These are phyloP conservation scores for Alethe diademata DNA, from an alignment of 2,113 vertebrate genomes.

Conservation along the genomic window DNA sequence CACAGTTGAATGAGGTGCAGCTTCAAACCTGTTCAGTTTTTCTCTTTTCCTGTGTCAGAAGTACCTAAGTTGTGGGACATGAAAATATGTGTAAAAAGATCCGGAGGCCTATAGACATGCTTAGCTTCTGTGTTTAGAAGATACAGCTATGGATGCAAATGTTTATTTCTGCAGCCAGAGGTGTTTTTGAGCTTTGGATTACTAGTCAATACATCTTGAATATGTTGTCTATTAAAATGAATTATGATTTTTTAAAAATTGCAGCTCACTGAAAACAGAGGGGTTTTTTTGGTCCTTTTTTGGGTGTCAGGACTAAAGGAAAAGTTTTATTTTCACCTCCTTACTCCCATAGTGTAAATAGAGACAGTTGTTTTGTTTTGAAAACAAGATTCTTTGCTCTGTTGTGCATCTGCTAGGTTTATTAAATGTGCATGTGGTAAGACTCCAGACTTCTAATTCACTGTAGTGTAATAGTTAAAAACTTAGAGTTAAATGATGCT, in stretches of 20 bases:
- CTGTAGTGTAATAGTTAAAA: background rate
- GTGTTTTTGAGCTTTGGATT: background rate
- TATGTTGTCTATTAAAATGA: background rate
- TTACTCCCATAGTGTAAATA: background rate
- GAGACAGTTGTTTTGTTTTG: background rate
- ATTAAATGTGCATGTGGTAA: background rate
- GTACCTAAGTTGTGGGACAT: background rate
- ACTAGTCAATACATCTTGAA: background rate
- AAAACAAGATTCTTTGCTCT: background rate
- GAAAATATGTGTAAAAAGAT: background rate
- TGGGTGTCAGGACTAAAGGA: background rate
- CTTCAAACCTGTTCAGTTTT: background rate
- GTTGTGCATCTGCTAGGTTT: background rate
- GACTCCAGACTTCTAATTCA: background rate
- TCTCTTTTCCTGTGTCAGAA: background rate
- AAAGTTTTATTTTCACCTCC: background rate
- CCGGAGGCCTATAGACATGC: background rate
- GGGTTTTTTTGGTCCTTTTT: rapidly evolving
- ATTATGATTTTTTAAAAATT: background rate
- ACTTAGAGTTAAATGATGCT: background rate
- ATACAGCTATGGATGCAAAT: background rate
- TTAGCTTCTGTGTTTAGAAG: background rate
- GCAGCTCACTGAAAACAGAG: background rate
- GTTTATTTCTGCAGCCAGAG: background rate
- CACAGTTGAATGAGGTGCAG: background rate